A percentile compares a stretch with the other conserved stretches of the same genome.
Conservation (phyloP, 2,797 vertebrate genomes). For the Tokudaia tokunoshimensis region DNA sequence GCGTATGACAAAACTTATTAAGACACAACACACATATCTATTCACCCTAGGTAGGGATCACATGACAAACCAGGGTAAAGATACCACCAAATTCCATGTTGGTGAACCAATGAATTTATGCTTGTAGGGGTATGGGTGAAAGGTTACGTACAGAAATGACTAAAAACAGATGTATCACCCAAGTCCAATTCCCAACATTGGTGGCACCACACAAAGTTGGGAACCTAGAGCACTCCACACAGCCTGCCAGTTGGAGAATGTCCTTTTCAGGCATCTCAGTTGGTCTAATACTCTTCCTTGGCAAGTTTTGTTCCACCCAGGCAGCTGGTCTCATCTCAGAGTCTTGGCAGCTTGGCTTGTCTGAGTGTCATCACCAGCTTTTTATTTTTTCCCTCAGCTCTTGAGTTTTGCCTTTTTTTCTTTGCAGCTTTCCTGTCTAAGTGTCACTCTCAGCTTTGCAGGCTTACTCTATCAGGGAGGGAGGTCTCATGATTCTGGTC, state of each 20-base stretch:
- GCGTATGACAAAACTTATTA: neutral
- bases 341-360: neutral
- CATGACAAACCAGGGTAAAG: neutral
- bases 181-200: neutral
- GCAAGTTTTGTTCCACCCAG: neutral
- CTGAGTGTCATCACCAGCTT: neutral
- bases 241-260: neutral
- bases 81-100: neutral
- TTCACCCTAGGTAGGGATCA: neutral
- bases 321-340: neutral
- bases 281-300: neutral
- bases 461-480: neutral
- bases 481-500: no score
- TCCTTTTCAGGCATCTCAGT: neutral
- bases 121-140: neutral
- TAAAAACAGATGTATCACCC: neutral
- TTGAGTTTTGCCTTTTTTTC: neutral
- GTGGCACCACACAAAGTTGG: neutral
- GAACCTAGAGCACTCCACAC: neutral
- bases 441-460: no score
- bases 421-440: neutral
- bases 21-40: neutral
- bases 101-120: neutral
- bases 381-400: neutral
- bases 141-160: neutral